Conservation (phyloP, 2,113 vertebrate species). For the Lycaon pictus region DNA sequence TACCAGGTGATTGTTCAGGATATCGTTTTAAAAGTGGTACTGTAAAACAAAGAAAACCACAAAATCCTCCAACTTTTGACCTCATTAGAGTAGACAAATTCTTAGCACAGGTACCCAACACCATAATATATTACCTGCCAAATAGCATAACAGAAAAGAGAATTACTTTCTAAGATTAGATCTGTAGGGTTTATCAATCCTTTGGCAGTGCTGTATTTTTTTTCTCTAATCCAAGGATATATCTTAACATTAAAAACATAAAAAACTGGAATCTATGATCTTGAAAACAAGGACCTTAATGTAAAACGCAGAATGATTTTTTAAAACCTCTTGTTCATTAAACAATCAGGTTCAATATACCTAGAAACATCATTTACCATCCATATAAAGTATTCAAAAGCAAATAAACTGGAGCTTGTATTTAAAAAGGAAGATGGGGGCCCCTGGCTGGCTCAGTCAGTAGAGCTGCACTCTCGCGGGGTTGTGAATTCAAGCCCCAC, state of each 20-base stretch:
- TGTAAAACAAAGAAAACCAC: background rate
- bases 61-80: background rate
- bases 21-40: background rate
- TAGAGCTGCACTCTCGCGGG: background rate
- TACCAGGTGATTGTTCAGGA: background rate
- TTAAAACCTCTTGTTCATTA: background rate
- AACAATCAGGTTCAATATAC: background rate
- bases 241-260: background rate
- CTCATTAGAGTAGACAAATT: background rate
- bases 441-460: background rate
- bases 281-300: background rate
- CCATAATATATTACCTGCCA: background rate
- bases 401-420: conserved; percentile 56
- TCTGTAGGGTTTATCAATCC: background rate
- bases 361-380: conserved; percentile 6
- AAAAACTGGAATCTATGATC: background rate
- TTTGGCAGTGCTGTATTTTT: background rate
- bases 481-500: background rate
- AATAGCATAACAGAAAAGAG: background rate
- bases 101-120: conserved; percentile 5
- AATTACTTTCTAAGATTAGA: background rate
- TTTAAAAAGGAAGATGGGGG: conserved; percentile 53
- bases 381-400: conserved; percentile 30
- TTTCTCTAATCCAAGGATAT: background rate
- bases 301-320: conserved; percentile 26